Evolutionary conservation across 2,888 invertebrate genomes (phyloP), one percentile per base, ranked within the genome.

Genomic region (Andrena fulva): DNA sequence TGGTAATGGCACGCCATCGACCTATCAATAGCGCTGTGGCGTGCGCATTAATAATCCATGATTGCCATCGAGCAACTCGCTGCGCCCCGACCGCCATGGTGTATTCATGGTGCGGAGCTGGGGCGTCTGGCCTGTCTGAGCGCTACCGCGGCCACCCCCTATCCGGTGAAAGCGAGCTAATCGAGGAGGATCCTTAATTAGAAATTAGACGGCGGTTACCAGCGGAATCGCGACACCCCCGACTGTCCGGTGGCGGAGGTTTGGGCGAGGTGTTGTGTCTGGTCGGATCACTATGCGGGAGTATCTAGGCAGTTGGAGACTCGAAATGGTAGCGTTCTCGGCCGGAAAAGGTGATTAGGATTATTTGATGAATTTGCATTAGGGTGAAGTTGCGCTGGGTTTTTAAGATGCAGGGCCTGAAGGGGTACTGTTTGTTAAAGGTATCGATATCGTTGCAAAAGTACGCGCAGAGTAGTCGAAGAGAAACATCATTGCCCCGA

Each of bases 11-110:
- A 85, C 78, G 84, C 77, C 88, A 90, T 90, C 89, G 88, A 87
- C 87, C 82, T 91, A 90, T 90, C 91, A 90, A 90, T 90, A 88
- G 85, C 88, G 85, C 74, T 85, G 87, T 88, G 86, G 78, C 86
- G 82, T 83, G 87, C 86, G 85, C 90, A 91, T 90, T 90, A 90
- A 90, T 90, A 89, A 88, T 89, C 89, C 87, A 87, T 87, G 88
- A 85, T 90, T 87, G 82, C 81, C 84, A 84, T 87, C 88, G 82
- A 83, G 87, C 85, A 77, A 80, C 79, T 83, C 35, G 52, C 54
- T 42, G 69, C 70, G 80, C 60, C 72, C 80, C 78, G 70, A 59
- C 62, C 71, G 74, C 64, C 80, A 85, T 85, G 81, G 68, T 63
- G 77, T 87, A 87, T 85, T 79, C 87, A 74, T 76, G 67, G 52